Evolutionary conservation across 1,140 invertebrate species (phyloP).

Genomic region (Pararge aegeria): DNA sequence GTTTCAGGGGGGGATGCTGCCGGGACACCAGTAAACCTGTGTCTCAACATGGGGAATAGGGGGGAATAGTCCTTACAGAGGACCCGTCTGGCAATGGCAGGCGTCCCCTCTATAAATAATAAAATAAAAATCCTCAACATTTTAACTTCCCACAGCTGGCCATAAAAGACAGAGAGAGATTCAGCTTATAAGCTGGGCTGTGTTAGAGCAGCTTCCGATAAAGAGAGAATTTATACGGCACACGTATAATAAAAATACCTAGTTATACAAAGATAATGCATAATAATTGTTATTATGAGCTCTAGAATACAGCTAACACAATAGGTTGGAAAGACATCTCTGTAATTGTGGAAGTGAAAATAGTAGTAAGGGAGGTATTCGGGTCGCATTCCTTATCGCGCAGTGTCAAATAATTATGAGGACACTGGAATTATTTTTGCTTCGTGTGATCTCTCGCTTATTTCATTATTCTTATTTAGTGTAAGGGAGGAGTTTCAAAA

Average conservation of each 20-base stretch:
- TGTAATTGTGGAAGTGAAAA: conserved; percentile 1
- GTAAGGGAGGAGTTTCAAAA: no score
- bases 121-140: no score
- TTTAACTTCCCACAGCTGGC: no score
- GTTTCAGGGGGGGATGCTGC: no score
- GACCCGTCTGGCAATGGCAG: no score
- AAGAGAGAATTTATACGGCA: background rate
- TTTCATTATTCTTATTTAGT: no score
- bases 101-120: no score
- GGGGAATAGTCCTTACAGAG: no score
- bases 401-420: conserved; percentile 2
- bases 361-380: background rate
- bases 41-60: no score
- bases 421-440: background rate
- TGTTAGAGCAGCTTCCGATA: background rate
- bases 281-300: background rate
- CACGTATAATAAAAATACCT: background rate
- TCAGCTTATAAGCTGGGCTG: no score
- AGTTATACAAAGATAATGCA: background rate
- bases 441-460: background rate
- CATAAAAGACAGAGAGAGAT: no score
- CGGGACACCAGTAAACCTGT: no score
- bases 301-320: background rate
- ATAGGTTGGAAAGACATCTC: background rate
- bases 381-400: conserved; percentile 7